These are phyloP conservation scores for Sicus ferrugineus DNA, from an alignment of 2,888 invertebrate genomes.

Conservation along the genomic window DNA sequence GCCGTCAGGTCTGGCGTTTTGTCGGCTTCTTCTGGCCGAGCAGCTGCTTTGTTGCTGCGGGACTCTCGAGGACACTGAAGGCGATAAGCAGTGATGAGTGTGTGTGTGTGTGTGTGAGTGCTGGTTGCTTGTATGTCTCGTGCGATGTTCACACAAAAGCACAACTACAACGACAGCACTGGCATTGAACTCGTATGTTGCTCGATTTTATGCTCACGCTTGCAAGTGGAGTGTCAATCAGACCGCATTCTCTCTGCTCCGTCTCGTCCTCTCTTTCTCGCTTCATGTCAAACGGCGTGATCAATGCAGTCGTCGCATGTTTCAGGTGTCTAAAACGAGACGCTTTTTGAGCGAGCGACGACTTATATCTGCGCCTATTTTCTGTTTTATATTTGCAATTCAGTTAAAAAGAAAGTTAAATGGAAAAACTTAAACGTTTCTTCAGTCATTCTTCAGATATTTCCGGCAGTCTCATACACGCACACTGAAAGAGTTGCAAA, in stretches of 20 bases:
- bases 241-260: background rate
- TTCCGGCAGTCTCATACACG: too few relatives aligned
- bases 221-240: background rate
- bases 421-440: too few relatives aligned
- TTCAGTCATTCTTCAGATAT: too few relatives aligned
- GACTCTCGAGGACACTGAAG: constrained; percentile 13
- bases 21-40: background rate
- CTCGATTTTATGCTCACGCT: constrained; percentile 35
- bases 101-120: constrained; percentile 1
- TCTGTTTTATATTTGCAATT: too few relatives aligned
- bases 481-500: too few relatives aligned
- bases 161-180: constrained; percentile 38
- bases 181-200: constrained; percentile 52
- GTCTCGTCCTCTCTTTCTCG: background rate
- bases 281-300: background rate
- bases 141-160: background rate
- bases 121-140: background rate
- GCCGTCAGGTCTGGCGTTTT: constrained; percentile 35
- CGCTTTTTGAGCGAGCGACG: too few relatives aligned
- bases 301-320: too few relatives aligned
- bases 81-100: constrained; percentile 10
- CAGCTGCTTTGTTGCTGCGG: background rate
- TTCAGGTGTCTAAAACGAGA: too few relatives aligned
- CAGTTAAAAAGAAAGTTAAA: too few relatives aligned
- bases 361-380: too few relatives aligned